phyloP scores from a whole-genome alignment of 2,113 vertebrate species.

The Nothobranchius kuhntae region DNA sequence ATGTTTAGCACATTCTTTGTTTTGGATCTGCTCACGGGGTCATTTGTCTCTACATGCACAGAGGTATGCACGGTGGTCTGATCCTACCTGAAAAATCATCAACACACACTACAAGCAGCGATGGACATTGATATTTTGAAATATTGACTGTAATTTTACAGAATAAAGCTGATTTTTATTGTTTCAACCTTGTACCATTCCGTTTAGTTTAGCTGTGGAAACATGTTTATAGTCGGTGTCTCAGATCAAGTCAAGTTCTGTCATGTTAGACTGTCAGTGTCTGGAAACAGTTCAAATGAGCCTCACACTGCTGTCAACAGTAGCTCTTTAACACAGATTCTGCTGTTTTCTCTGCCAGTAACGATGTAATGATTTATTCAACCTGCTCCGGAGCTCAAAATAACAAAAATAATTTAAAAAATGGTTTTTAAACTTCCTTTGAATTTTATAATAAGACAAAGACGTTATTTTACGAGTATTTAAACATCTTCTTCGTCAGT shows the following conservation, averaged over 20 bases:
- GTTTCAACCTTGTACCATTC: background rate
- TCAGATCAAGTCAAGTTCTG: slow-evolving; percentile 4
- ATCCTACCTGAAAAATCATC: slow-evolving; percentile 36
- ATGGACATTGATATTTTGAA: background rate
- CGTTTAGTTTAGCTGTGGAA: background rate
- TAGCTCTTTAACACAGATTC: background rate
- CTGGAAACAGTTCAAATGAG: slow-evolving; percentile 28
- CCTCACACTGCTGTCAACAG: slow-evolving; percentile 27
- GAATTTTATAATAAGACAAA: background rate
- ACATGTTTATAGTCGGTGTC: background rate
- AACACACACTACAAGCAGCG: background rate
- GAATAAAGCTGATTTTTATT: background rate
- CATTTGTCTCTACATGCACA: slow-evolving; percentile 67
- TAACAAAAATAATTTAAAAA: background rate
- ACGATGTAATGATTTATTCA: slow-evolving; percentile 36
- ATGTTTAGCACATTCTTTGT: slow-evolving; percentile 53
- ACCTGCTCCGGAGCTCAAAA: slow-evolving; percentile 3
- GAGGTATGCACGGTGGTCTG: slow-evolving; percentile 48
- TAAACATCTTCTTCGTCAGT: background rate
- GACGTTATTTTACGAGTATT: background rate
- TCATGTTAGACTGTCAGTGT: slow-evolving; percentile 8
- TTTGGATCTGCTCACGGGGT: slow-evolving; percentile 44
- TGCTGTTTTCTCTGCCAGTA: slow-evolving; percentile 11
- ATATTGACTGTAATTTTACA: background rate
- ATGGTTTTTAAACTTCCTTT: background rate